Evolutionary conservation across 2,797 vertebrate species (phyloP).

Genomic region (Halcyon leucocephala): DNA sequence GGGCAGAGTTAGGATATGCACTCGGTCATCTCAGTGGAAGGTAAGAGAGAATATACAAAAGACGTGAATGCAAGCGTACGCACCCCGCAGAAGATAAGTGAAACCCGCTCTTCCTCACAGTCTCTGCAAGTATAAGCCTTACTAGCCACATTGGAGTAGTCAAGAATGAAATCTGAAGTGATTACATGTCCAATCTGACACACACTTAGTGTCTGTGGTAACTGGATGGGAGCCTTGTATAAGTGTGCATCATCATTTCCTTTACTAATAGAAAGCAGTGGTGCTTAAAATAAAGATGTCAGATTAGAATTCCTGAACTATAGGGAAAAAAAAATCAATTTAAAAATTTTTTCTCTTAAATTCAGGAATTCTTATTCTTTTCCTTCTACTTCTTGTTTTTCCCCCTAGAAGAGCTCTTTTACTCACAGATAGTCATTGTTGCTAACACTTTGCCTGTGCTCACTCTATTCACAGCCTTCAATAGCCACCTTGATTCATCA

Average conservation of each 20-base stretch:
- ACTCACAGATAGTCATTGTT: background rate
- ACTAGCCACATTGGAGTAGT: background rate
- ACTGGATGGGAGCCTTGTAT: background rate
- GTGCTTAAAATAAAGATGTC: background rate
- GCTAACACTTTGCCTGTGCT: background rate
- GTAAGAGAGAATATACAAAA: background rate
- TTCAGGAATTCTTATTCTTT: background rate
- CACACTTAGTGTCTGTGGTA: background rate
- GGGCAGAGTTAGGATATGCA: background rate
- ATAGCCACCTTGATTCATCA: background rate
- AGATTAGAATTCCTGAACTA: background rate
- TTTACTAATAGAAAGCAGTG: background rate
- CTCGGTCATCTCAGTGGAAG: background rate
- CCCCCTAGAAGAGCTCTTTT: background rate
- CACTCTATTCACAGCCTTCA: background rate
- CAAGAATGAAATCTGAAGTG: background rate
- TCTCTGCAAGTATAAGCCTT: background rate
- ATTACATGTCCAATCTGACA: background rate
- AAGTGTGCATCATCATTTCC: background rate
- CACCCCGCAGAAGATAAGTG: background rate
- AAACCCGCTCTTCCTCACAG: background rate
- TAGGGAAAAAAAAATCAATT: background rate
- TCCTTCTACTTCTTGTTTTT: background rate
- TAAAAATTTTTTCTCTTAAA: background rate
- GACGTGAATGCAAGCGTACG: background rate